Evolutionary conservation across 1,140 invertebrate species (phyloP).

Genomic region (Pygmarrhopalites habei): DNA sequence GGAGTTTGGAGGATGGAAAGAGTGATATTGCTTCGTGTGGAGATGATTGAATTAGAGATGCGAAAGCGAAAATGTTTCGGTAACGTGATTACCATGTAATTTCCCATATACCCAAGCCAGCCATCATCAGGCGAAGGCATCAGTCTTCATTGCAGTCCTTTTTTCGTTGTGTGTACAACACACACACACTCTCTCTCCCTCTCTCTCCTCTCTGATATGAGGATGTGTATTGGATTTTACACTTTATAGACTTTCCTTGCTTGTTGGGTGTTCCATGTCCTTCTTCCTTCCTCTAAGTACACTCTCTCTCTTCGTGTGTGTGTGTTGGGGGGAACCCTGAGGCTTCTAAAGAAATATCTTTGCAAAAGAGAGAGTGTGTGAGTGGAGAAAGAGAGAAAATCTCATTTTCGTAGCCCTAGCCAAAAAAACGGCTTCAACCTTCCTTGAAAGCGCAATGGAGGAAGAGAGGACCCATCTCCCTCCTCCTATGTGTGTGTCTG

Average conservation of each 20-base stretch:
- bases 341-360: slow-evolving; percentile 11
- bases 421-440: too few species aligned
- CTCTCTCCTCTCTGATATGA: too few species aligned
- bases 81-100: slow-evolving; percentile 40
- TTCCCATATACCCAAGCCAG: slow-evolving; percentile 7
- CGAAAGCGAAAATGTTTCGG: slow-evolving; percentile 38
- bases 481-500: too few species aligned
- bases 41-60: slow-evolving; percentile 40
- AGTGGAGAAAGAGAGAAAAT: slow-evolving; percentile 9
- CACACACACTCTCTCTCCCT: too few species aligned
- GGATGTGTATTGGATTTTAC: neutral
- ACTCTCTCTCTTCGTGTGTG: too few species aligned
- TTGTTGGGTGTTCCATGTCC: too few species aligned
- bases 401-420: slow-evolving; percentile 6
- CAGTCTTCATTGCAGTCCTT: neutral
- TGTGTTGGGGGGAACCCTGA: slow-evolving; percentile 6
- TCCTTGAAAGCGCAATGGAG: too few species aligned
- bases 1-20: neutral
- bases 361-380: slow-evolving; percentile 4
- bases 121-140: too few species aligned
- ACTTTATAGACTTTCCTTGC: too few species aligned
- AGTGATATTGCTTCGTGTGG: slow-evolving; percentile 26
- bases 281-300: too few species aligned
- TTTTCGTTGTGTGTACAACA: neutral
- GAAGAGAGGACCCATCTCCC: too few species aligned